Conservation (phyloP, 2,888 invertebrate species). For the Pandemis heparana region DNA sequence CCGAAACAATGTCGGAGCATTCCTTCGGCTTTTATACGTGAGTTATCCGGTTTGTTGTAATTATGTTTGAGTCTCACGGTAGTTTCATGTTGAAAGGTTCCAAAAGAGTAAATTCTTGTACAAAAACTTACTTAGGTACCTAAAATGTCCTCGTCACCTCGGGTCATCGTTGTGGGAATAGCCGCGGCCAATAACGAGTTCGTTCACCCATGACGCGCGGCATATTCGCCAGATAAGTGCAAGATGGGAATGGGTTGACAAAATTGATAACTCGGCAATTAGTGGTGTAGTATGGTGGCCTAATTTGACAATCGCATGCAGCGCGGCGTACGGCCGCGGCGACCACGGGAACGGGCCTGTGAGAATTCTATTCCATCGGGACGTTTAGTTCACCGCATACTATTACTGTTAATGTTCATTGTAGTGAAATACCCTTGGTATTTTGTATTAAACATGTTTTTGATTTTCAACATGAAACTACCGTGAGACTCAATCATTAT, state of each 20-base stretch:
- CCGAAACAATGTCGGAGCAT: no score
- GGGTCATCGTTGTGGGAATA: not conserved
- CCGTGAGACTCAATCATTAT: no score
- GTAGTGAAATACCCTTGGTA: not conserved
- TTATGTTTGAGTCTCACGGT: no score
- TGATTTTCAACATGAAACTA: not conserved
- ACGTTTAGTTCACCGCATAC: conserved; percentile 8
- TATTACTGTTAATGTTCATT: not conserved
- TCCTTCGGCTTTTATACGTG: no score
- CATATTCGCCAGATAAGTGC: conserved; percentile 37
- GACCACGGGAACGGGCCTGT: conserved; percentile 5
- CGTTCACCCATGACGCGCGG: conserved; percentile 53
- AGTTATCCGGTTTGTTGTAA: no score
- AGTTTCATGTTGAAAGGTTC: no score
- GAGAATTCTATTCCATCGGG: conserved; percentile 7
- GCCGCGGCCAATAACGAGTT: conserved; percentile 22
- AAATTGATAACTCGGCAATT: conserved; percentile 61
- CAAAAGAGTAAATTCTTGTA: no score
- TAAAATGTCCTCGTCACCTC: no score
- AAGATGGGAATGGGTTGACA: conserved; percentile 19
- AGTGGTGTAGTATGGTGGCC: conserved; percentile 64
- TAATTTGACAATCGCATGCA: conserved; percentile 72
- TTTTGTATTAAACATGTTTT: not conserved
- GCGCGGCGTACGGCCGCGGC: conserved; percentile 22
- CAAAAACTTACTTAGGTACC: no score